Base-by-base conservation (phyloP, 2,888 invertebrate genomes). In the Lottia gigantea region DNA sequence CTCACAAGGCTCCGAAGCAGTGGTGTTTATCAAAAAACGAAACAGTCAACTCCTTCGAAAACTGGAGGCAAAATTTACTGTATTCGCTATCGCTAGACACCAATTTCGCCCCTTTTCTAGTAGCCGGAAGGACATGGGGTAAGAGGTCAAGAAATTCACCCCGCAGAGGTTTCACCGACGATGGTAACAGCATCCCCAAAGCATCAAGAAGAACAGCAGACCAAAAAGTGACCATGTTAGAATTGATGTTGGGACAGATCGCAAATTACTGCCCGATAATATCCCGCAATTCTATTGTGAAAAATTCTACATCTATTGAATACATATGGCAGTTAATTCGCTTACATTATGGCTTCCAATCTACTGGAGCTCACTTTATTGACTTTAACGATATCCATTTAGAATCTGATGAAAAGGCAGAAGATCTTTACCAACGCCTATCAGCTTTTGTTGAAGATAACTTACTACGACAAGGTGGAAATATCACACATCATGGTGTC, bases 311-410 rank as follows among this genome's bases (percentile, higher is more conserved):
- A 2, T 71, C 74, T 14, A 25, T 79, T 8, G 31, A 66, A 8
- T 46, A 25, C n/a, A 75, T 80, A 26, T 78, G 76, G 77, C 75
- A 78, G 61, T 61, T 71, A 4, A 78, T 80, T 23, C 68, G 78
- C 0, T 49, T 72, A 19, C 77, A 82, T 62, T 78, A 70, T 71
- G 80, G 80, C 0, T 79, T 81, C 55, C 81, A 82, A 46, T 72
- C 76, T 8, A 77, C 79, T 14, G 78, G 80, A 3, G 74, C 65
- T 1, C 77, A 76, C 40, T 78, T 80, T 31, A 12, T 78, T 0
- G 74, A 78, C 61, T 74, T 78, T 31, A 67, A 67, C 4, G 62
- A 67, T 45, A 70, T 78, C 1, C 16, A 68, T 4, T 67, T 72
- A 6, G 71, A 78, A 46, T 71, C 70, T 8, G 71, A 67, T 1